Evolutionary conservation across 2,888 invertebrate genomes (phyloP).

Genomic region (Chloromyia formosa): DNA sequence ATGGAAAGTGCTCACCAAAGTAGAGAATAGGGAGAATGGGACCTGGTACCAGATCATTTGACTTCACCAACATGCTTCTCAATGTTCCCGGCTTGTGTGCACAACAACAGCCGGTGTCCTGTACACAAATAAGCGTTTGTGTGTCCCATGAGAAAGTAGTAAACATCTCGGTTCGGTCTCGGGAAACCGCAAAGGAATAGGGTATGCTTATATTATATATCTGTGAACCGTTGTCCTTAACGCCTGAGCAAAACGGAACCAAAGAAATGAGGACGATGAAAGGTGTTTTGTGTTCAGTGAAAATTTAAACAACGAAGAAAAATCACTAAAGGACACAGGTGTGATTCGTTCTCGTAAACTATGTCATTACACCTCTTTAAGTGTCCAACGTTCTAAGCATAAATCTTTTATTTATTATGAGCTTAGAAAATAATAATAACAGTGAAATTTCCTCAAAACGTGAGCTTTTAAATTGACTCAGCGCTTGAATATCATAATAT

Average conservation of each 20-base stretch:
- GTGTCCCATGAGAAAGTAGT: background rate
- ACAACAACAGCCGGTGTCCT: background rate
- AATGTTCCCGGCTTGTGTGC: background rate
- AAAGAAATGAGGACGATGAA: background rate
- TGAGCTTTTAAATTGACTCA: no score
- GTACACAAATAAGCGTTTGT: background rate
- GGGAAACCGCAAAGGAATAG: conserved; percentile 11
- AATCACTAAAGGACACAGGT: conserved; percentile 46
- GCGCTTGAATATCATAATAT: no score
- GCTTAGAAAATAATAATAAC: background rate
- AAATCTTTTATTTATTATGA: conserved; percentile 45
- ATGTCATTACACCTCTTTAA: conserved; percentile 46
- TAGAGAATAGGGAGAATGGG: no score
- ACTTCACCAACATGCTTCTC: no score
- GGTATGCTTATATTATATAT: background rate
- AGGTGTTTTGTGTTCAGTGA: background rate
- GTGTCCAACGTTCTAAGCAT: conserved; percentile 40
- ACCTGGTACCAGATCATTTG: no score
- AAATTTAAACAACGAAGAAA: conserved; percentile 21
- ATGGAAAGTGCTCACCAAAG: background rate
- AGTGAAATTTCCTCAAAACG: no score
- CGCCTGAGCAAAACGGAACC: background rate
- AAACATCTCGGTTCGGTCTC: background rate
- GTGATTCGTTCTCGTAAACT: conserved; percentile 43
- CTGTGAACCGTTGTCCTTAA: background rate